Conservation (phyloP, 2,113 vertebrate genomes). For the Chrysochloris asiatica region DNA sequence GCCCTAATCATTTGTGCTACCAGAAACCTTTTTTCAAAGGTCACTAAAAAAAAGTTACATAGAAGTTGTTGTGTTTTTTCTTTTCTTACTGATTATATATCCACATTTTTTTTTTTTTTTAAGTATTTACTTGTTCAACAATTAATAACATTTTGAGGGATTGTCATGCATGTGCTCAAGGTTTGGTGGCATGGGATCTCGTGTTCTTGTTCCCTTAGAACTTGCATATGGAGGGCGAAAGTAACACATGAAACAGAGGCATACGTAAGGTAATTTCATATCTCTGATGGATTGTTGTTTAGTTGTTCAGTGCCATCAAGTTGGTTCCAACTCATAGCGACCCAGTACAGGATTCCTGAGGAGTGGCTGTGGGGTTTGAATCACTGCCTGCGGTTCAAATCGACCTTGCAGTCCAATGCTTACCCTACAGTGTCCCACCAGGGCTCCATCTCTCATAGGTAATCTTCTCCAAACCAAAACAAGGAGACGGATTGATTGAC, state of each 20-base stretch:
- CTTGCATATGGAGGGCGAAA: background rate
- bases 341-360: too few relatives aligned
- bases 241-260: background rate
- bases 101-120: conserved; percentile 23
- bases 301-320: too few relatives aligned
- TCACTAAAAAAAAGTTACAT: background rate
- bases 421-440: too few relatives aligned
- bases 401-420: too few relatives aligned
- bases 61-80: background rate
- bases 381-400: too few relatives aligned
- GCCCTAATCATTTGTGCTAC: background rate
- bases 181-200: background rate
- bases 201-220: background rate
- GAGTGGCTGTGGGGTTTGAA: too few relatives aligned
- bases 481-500: background rate
- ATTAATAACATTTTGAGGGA: background rate
- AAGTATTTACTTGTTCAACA: conserved; percentile 2
- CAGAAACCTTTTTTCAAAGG: background rate
- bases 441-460: background rate
- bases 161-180: background rate
- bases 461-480: background rate
- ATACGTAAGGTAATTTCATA: too few relatives aligned
- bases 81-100: background rate
- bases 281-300: too few relatives aligned
- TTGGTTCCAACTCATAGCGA: too few relatives aligned